Base-by-base conservation (phyloP, 2,888 invertebrate genomes). In the Ischnus inquisitorius region DNA sequence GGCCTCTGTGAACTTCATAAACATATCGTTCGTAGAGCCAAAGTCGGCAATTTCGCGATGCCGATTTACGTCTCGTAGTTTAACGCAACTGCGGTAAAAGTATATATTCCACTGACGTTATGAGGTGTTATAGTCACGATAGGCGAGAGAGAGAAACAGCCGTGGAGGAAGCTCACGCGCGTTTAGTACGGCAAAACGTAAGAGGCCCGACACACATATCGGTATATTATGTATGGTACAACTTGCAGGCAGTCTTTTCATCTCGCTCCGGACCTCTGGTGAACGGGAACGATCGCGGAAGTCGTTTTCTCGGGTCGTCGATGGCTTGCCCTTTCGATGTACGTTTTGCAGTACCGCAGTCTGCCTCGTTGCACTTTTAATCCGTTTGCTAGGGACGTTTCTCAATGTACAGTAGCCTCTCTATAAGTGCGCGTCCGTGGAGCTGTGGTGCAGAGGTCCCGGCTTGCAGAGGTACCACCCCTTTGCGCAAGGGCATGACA, bases 261-360 rank as follows among this genome's bases (percentile, higher is more conserved):
- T 34, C 2, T 65, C 57, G 28, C 71, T 22, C 19, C 22, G 19
- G 71, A 82, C 76, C 81, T 65, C 57, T 46, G 65, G 71, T 57
- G 65, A 76, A 67, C 71, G 76, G 57, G 67, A 77, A 77, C 57
- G 82, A 82, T 82, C 71, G 77, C 82, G 82, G 82, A 82, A 82
- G 82, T 82, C 51, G 82, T 77, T 82, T 82, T 72, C 77, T 60
- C 67, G 77, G 71, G 77, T 77, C 81, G 65, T 71, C 71, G 82
- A 82, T 82, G 67, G 67, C 22, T 80, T 80, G 80, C 74, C 75
- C 80, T 80, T 75, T 80, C 12, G 62, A 39, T 1, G 19, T 41
- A 16, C 51, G 54, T 41, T 5, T 25, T 16, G 60, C 74, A 16
- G 10, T 64, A 39, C 64, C 39, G 22, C 64, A 14, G 19, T n/a